Conservation (phyloP, 2,888 invertebrate species). For the Leptopterna dolabrata region DNA sequence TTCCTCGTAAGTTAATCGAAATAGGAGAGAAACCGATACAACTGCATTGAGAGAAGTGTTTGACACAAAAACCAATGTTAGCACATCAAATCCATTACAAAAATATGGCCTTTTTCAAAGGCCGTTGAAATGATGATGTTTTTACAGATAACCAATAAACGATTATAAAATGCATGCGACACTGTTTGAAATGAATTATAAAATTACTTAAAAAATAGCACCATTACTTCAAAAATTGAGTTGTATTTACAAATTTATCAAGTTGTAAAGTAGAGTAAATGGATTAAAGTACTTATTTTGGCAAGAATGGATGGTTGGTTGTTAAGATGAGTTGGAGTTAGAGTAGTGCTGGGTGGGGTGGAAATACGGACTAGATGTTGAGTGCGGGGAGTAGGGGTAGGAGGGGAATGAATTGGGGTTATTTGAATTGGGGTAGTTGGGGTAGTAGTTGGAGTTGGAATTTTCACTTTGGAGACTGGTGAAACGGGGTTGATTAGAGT, state of each 20-base stretch:
- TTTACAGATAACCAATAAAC: slow-evolving; percentile 47
- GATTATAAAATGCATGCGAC: slow-evolving; percentile 50
- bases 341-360: slow-evolving; percentile 46
- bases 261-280: slow-evolving; percentile 54
- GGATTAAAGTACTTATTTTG: slow-evolving; percentile 55
- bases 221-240: slow-evolving; percentile 56
- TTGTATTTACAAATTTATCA: slow-evolving; percentile 54
- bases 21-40: background rate
- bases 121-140: slow-evolving; percentile 50
- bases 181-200: slow-evolving; percentile 53
- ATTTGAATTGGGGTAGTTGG: slow-evolving; percentile 23
- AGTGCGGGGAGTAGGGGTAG: slow-evolving; percentile 39
- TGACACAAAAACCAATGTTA: slow-evolving; percentile 46
- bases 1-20: background rate
- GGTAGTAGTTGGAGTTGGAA: slow-evolving; percentile 40
- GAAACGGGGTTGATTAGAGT: slow-evolving; percentile 52
- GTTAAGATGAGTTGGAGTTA: slow-evolving; percentile 50
- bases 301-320: slow-evolving; percentile 53
- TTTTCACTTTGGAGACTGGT: slow-evolving; percentile 49
- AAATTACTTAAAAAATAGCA: slow-evolving; percentile 56
- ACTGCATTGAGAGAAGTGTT: slow-evolving; percentile 24
- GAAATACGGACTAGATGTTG: slow-evolving; percentile 54
- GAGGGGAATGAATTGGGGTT: slow-evolving; percentile 25
- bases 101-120: slow-evolving; percentile 52
- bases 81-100: slow-evolving; percentile 51